A percentile compares a stretch with the other conserved stretches of the same genome.
phyloP scores from a whole-genome alignment of 2,888 invertebrate genomes.

The Deilephila porcellus region DNA sequence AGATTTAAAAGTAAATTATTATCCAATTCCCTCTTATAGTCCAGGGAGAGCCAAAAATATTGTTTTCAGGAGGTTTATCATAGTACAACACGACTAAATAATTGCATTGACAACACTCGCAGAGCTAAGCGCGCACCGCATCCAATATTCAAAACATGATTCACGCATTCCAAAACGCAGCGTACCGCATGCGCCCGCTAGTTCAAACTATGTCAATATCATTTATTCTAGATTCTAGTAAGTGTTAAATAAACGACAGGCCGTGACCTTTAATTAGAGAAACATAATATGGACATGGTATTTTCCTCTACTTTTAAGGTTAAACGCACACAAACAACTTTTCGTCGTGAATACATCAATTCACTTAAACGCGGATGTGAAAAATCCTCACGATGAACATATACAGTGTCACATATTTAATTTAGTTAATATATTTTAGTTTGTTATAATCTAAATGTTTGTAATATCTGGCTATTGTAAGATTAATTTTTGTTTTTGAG shows the following conservation, averaged over 20 bases:
- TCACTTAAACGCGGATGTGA: not conserved
- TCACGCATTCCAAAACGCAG: conserved; percentile 10
- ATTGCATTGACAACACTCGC: not conserved
- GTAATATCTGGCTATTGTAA: not conserved
- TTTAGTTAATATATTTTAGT: not conserved
- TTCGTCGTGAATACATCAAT: not conserved
- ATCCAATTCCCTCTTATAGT: too few species aligned
- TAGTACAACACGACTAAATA: not conserved
- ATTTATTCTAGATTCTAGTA: not conserved
- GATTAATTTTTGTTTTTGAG: not conserved
- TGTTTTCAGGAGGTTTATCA: not conserved
- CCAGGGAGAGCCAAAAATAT: too few species aligned
- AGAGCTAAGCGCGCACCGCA: not conserved
- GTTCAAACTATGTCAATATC: conserved; percentile 18
- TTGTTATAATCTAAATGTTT: not conserved
- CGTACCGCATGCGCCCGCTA: not conserved
- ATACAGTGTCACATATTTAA: not conserved
- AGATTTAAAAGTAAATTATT: too few species aligned
- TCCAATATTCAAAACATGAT: conserved; percentile 11
- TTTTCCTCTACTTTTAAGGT: not conserved
- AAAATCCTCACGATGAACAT: not conserved
- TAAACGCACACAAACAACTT: not conserved
- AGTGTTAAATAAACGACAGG: not conserved
- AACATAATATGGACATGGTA: not conserved
- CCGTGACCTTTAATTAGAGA: not conserved